Evolutionary conservation across 2,113 vertebrate species (phyloP).

Genomic region (Smithornis capensis): DNA sequence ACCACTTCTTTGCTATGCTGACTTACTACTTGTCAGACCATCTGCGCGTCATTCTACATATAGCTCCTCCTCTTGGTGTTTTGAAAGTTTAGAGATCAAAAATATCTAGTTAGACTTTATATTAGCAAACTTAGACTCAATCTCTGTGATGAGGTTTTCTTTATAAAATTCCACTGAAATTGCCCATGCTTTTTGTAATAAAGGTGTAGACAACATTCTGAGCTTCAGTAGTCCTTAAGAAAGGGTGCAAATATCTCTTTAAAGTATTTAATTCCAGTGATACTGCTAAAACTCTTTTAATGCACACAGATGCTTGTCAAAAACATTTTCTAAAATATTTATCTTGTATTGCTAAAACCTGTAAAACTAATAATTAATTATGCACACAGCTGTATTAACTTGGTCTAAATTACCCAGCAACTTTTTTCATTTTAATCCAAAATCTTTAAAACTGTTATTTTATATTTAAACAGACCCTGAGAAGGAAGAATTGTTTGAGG

Average conservation of each 20-base stretch:
- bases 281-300: neutral
- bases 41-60: neutral
- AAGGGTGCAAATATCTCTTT: neutral
- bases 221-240: neutral
- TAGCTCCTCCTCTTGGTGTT: neutral
- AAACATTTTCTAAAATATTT: neutral
- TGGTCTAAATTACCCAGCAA: neutral
- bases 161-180: neutral
- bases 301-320: neutral
- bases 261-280: neutral
- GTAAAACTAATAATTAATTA: neutral
- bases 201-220: neutral
- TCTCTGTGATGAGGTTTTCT: neutral
- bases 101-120: neutral
- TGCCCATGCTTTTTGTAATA: accelerated
- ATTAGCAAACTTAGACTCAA: neutral
- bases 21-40: neutral
- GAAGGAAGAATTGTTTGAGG: neutral
- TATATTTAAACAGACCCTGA: neutral
- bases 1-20: neutral
- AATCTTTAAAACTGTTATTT: neutral
- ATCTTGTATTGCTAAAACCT: neutral
- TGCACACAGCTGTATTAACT: neutral
- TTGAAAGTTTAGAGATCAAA: neutral
- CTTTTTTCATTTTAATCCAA: neutral